A percentile compares a stretch with the other conserved stretches of the same genome.
phyloP scores from a whole-genome alignment of 2,113 vertebrate genomes.

The Cynopterus brachyotis region DNA sequence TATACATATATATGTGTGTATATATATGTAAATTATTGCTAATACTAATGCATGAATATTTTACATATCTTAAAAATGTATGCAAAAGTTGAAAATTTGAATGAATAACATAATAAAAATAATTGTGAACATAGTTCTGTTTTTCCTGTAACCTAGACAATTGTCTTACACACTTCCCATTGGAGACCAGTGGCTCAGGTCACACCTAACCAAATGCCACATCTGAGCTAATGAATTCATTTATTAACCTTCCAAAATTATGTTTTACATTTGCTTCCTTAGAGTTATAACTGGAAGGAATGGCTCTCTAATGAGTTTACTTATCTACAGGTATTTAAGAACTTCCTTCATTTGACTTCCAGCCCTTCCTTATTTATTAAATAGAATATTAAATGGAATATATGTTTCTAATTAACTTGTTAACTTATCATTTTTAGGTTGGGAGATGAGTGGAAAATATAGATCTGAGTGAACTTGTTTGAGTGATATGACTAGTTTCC shows the following conservation, averaged over 20 bases:
- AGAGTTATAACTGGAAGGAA: background rate
- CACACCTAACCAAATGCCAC: background rate
- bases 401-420: background rate
- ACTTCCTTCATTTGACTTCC: background rate
- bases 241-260: background rate
- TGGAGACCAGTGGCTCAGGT: background rate
- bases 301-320: background rate
- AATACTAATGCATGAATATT: background rate
- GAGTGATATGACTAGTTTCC: background rate
- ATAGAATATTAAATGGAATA: background rate
- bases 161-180: background rate
- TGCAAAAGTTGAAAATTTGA: background rate
- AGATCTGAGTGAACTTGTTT: background rate
- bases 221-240: conserved; percentile 10
- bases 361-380: background rate
- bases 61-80: background rate
- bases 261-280: background rate
- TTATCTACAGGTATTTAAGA: background rate
- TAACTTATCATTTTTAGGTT: background rate
- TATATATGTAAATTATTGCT: background rate
- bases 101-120: background rate
- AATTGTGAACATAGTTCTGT: background rate
- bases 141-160: background rate
- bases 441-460: background rate
- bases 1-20: background rate